Percentiles rank a stretch among this genome's conserved stretches.
These are phyloP conservation scores for Rhynchopsitta pachyrhyncha DNA, from an alignment of 2,113 vertebrate genomes.

Conservation along the genomic window DNA sequence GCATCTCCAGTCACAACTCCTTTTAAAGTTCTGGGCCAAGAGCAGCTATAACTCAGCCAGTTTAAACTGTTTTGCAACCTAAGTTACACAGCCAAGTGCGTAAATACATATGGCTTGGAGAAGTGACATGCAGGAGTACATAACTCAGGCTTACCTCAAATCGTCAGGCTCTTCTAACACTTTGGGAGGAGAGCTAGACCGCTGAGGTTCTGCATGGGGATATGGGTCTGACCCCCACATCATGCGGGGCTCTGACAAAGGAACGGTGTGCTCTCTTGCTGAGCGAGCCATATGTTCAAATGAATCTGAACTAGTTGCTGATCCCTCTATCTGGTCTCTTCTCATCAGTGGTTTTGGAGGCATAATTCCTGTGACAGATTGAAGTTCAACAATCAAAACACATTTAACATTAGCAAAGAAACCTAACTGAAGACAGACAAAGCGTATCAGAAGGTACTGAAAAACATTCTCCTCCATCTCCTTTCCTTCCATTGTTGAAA, in stretches of 20 bases:
- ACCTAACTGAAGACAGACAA: background rate
- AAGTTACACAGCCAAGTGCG: background rate
- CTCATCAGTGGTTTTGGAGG: slow-evolving; percentile 92
- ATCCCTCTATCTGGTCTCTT: slow-evolving; percentile 91
- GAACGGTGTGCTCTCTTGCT: slow-evolving; percentile 85
- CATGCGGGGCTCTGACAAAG: slow-evolving; percentile 85
- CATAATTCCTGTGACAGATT: slow-evolving; percentile 84
- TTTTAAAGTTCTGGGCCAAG: background rate
- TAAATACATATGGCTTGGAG: rapidly evolving
- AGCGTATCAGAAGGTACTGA: background rate
- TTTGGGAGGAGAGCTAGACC: slow-evolving; percentile 81
- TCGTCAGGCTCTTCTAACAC: slow-evolving; percentile 84
- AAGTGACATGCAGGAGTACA: rapidly evolving
- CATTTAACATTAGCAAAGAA: background rate
- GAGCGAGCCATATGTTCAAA: slow-evolving; percentile 92
- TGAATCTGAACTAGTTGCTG: slow-evolving; percentile 84
- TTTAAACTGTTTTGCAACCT: background rate
- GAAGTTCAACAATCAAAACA: background rate
- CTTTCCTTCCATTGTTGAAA: background rate
- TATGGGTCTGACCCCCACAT: slow-evolving; percentile 95
- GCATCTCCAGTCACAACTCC: background rate
- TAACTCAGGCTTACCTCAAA: slow-evolving; percentile 74
- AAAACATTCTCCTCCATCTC: rapidly evolving
- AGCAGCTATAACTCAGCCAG: background rate
- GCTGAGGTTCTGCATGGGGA: slow-evolving; percentile 82